phyloP scores from a whole-genome alignment of 2,888 invertebrate genomes.

The Euzetes globulus region DNA sequence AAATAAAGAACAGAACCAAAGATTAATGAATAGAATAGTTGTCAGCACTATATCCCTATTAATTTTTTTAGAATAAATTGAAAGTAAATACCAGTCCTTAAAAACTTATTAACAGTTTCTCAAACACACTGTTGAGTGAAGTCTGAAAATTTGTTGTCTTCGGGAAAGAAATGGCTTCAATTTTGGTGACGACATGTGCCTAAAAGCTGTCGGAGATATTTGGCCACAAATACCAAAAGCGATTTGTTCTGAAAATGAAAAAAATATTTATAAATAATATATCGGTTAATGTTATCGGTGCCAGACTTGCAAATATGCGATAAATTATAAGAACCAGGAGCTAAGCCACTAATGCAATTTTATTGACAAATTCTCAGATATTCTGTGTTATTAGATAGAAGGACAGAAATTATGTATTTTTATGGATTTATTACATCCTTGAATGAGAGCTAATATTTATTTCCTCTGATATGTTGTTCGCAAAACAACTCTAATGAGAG shows the following conservation, averaged over 20 bases:
- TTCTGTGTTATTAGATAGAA: background rate
- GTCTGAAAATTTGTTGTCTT: background rate
- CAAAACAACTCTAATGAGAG: too few species aligned
- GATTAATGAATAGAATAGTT: background rate
- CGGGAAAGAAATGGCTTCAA: background rate
- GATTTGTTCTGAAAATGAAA: background rate
- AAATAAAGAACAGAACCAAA: too few species aligned
- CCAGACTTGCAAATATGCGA: conserved; percentile 5
- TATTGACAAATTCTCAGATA: background rate
- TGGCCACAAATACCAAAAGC: background rate
- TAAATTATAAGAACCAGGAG: background rate
- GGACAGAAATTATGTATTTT: too few species aligned
- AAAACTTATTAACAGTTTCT: background rate
- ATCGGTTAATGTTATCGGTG: background rate
- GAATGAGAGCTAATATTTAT: too few species aligned
- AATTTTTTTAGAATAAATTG: background rate
- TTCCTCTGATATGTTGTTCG: too few species aligned
- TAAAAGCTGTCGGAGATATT: background rate
- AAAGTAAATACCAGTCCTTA: background rate
- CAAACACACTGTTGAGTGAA: background rate
- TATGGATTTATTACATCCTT: too few species aligned
- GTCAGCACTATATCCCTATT: background rate
- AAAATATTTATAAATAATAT: background rate
- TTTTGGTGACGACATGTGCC: background rate
- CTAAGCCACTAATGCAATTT: background rate